phyloP scores from a whole-genome alignment of 1,140 invertebrate genomes.

The Akabosia matsudoensis region DNA sequence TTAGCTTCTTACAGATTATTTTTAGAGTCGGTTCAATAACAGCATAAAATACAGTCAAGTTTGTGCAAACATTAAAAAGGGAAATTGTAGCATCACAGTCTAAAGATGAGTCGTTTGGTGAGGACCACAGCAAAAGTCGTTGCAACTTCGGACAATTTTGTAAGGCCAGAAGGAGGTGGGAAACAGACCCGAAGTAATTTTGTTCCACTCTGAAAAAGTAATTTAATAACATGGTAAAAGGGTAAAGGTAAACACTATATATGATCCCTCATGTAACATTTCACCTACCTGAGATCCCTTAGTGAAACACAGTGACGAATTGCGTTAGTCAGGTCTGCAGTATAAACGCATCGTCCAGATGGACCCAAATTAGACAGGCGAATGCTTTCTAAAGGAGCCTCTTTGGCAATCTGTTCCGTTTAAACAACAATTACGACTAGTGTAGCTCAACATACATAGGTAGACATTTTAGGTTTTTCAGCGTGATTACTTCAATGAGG shows the following conservation, averaged over 20 bases:
- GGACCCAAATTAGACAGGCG: constrained; percentile 24
- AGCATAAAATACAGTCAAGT: constrained; percentile 29
- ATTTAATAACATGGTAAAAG: background rate
- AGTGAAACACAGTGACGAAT: constrained; percentile 21
- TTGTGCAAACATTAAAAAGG: background rate
- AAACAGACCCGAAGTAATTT: constrained; percentile 26
- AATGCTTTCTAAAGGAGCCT: constrained; percentile 1
- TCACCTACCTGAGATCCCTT: constrained; percentile 33
- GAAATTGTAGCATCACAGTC: background rate
- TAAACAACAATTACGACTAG: background rate
- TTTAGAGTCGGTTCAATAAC: constrained; percentile 25
- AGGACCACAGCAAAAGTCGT: constrained; percentile 26
- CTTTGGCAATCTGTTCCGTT: background rate
- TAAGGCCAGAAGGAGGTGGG: background rate
- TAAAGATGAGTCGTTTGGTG: constrained; percentile 24
- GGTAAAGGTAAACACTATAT: background rate
- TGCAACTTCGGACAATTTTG: constrained; percentile 15
- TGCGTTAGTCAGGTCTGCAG: constrained; percentile 25
- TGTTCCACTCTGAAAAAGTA: constrained; percentile 28
- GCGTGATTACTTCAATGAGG: constrained; percentile 25
- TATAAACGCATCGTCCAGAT: constrained; percentile 31
- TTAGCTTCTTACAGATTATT: constrained; percentile 24
- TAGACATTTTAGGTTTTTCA: background rate
- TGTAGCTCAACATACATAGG: background rate
- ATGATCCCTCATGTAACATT: too few relatives aligned